These are phyloP conservation scores for Anguilla japonica DNA, from an alignment of 2,113 vertebrate species.

Conservation along the genomic window DNA sequence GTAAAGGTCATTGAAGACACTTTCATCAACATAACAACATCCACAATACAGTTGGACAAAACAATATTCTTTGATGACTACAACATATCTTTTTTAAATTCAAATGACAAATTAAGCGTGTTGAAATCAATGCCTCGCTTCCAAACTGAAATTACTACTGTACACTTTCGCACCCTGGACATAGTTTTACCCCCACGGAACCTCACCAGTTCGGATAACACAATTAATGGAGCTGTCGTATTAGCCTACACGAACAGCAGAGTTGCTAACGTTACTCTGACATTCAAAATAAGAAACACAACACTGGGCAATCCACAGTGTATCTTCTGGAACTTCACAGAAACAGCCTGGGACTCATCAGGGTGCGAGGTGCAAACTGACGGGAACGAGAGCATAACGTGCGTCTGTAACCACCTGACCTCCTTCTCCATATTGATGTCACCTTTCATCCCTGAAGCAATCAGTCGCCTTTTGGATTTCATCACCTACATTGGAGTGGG, in stretches of 20 bases:
- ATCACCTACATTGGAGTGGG: conserved; percentile 76
- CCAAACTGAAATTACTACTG: conserved; percentile 56
- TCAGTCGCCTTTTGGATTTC: not conserved
- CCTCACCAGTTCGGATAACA: conserved; percentile 22
- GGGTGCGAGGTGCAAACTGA: conserved; percentile 9
- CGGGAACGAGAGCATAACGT: conserved; percentile 16
- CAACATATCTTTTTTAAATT: conserved; percentile 33
- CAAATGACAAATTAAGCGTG: conserved; percentile 57
- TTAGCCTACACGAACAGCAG: conserved; percentile 61
- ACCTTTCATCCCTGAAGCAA: conserved; percentile 17
- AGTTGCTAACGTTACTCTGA: conserved; percentile 57
- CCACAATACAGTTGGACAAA: conserved; percentile 47
- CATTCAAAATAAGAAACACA: conserved; percentile 65
- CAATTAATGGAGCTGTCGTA: conserved; percentile 68
- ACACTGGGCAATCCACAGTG: conserved; percentile 59
- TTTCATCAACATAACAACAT: conserved; percentile 8
- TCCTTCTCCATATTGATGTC: conserved; percentile 31
- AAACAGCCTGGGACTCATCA: conserved; percentile 64
- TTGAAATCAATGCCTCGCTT: conserved; percentile 27
- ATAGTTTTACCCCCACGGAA: conserved; percentile 63
- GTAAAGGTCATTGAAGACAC: conserved; percentile 40
- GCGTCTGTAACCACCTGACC: conserved; percentile 24
- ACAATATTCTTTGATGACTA: conserved; percentile 37
- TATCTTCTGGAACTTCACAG: conserved; percentile 75
- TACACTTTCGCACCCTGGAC: conserved; percentile 64